Evolutionary conservation across 2,888 invertebrate genomes (phyloP), one percentile per base, ranked within the genome.

Genomic region (Aphidoletes aphidimyza): DNA sequence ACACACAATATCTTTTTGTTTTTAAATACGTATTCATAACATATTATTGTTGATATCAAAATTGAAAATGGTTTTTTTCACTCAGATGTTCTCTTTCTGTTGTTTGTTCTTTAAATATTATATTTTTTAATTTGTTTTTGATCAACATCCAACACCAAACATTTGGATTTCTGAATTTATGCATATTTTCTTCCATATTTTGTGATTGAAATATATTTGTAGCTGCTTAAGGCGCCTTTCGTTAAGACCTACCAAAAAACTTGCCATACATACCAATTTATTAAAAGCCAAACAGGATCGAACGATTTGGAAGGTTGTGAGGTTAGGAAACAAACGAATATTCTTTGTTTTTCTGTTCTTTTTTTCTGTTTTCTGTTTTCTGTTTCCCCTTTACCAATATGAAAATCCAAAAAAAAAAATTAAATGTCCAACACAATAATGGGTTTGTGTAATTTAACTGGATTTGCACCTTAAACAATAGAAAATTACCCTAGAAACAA

Each of bases 161-260:
- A 59, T 3, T 8, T 30, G 6, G 3, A 22, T 22, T 8, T 59
- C 3, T 22, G 2, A 30, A 59, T 22, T 30, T 22, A 59, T 59
- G 1, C 3, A 26, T 2, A 59, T 59, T 26, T 59, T 36, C 84
- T 84, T 78, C 14, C 26, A 14, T 6, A 84, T 59, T 45, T 84
- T 45, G n/a, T 84, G 42, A n/a, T n/a, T n/a, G n/a, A n/a, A n/a
- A n/a, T n/a, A n/a, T n/a, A n/a, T n/a, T 69, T 69, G 85, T 93
- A 97, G 97, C 95, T 96, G 92, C 94, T 97, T 94, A 97, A 97
- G 95, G 96, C 97, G 91, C 97, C 97, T 90, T 97, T 96, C 93
- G 95, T 95, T 93, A 97, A 97, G 94, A 95, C 97, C 93, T 96
- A 96, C 94, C 96, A 94, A 93, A 83, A 81, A 81, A 81, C 81